Percentiles rank a stretch among this genome's conserved stretches.
Conservation (phyloP, 1,140 invertebrate genomes). For the Rhopalosiphum padi region DNA sequence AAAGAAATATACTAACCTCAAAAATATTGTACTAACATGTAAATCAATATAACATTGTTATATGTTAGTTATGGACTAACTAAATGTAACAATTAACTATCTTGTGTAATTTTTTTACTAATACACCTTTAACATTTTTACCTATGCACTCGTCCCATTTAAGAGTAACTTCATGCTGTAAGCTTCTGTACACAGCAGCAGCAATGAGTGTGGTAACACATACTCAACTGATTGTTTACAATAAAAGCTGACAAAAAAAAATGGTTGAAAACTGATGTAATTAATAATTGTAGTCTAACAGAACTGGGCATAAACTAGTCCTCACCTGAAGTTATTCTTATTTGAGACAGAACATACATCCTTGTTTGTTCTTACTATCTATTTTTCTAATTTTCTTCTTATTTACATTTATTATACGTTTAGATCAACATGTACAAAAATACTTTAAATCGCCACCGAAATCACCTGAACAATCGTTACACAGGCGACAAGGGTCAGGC, state of each 20-base stretch:
- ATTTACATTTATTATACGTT: background rate
- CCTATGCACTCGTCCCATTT: background rate
- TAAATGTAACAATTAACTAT: background rate
- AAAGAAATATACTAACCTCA: background rate
- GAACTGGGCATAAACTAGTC: background rate
- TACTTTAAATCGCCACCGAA: slow-evolving; percentile 56
- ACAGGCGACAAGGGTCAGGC: slow-evolving; percentile 33
- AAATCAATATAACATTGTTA: background rate
- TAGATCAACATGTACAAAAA: slow-evolving; percentile 57
- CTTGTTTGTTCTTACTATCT: background rate
- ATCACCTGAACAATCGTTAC: slow-evolving; percentile 50
- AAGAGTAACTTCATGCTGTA: background rate
- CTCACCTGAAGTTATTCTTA: background rate
- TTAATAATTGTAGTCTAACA: background rate
- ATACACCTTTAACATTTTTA: background rate
- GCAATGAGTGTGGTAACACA: background rate
- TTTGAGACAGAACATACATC: background rate
- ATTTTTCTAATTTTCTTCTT: background rate
- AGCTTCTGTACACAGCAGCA: no score
- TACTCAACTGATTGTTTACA: background rate
- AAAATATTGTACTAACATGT: background rate
- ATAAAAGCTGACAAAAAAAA: background rate
- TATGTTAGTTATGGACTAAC: background rate
- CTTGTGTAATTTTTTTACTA: slow-evolving; percentile 3
- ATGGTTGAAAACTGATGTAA: background rate